Evolutionary conservation across 1,140 invertebrate genomes (phyloP), one percentile per base, ranked within the genome.

Genomic region (Drosophila ohnishii): DNA sequence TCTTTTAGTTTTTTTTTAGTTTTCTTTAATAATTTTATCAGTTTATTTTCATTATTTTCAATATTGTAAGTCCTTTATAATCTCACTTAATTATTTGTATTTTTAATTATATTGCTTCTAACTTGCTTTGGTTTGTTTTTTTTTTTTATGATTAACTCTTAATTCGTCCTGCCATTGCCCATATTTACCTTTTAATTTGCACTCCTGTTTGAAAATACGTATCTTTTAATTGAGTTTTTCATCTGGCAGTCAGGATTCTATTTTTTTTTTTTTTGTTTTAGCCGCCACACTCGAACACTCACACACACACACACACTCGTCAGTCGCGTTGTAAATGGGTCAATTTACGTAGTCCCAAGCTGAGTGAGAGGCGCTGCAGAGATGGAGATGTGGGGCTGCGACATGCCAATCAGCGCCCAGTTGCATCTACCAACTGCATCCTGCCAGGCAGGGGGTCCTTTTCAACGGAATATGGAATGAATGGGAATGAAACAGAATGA

Each of bases 201-300:
- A 25, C 32, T 65, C 3, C 25, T 3, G 1, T 10, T 19, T 39
- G 8, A 32, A 32, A 50, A 13, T 16, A 71, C 32, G 1, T 72
- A 71, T 72, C 69, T 59, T 59, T 72, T 72, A 71, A 72, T 72
- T 72, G 53, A 72, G 66, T 72, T 71, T 42, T 40, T 55, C n/a
- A 71, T 72, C 69, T 16, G 51, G 16, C 19, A 22, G 25, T 40
- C 10, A 66, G 32, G 32, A 55, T 16, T 10, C 42, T 22, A 22
- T 22, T 40, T 57, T 19, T 19, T 19, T 19, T 19, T 19, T 19
- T 69, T 57, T 70, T 57, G 40, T 57, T 25, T 35, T 69, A 64
- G 59, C 25, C 60, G 28, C 42, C 42, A 13, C 5, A 44, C 30
- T n/a, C 47, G 14, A 13, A 8, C 22, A 1, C 40, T 11, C 40